Conservation (phyloP, 1,140 invertebrate genomes). For the Anoplolepis gracilipes region DNA sequence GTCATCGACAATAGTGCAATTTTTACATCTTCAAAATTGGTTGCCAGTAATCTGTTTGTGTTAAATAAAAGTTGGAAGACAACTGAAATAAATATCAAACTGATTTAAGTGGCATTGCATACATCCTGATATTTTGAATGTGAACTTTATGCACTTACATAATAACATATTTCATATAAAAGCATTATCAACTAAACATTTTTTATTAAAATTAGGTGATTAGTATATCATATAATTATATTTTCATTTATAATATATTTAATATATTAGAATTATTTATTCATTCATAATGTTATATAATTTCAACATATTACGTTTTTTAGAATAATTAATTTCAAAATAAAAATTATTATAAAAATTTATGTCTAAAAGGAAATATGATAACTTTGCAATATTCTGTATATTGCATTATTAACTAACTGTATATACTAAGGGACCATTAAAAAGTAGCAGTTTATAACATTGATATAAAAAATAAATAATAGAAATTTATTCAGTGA, state of each 20-base stretch:
- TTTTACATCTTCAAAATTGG: constrained; percentile 42
- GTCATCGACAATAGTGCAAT: constrained; percentile 61
- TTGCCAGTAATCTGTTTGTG: constrained; percentile 8
- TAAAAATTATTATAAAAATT: background rate
- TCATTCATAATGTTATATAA: background rate
- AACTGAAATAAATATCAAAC: constrained; percentile 8
- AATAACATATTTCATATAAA: background rate
- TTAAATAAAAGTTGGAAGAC: constrained; percentile 23
- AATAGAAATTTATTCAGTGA: background rate
- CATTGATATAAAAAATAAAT: constrained; percentile 8
- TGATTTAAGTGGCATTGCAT: constrained; percentile 29
- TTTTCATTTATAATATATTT: background rate
- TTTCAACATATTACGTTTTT: background rate
- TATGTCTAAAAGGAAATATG: background rate
- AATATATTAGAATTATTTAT: background rate
- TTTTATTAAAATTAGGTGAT: background rate
- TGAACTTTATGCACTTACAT: background rate
- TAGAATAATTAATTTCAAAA: background rate
- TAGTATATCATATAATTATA: background rate
- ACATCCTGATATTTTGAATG: background rate
- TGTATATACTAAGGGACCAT: background rate
- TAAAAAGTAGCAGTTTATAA: background rate
- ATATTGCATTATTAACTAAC: background rate
- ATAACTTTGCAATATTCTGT: constrained; percentile 25
- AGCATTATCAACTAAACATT: background rate